Base-by-base conservation (phyloP, 1,140 invertebrate species). In the Hirudo medicinalis region DNA sequence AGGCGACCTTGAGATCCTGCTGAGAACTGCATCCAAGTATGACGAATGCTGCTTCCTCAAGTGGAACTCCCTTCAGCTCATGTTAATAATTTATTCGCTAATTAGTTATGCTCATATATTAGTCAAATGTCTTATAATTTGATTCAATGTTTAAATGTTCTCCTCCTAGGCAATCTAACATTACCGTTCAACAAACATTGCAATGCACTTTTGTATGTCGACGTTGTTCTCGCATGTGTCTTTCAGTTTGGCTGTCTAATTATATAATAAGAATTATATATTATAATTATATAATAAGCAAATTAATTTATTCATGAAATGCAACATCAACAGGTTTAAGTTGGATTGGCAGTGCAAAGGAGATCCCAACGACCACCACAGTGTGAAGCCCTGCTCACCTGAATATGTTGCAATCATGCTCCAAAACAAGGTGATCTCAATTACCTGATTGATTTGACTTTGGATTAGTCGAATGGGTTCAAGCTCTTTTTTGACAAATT, bases 1-100 rank as follows among this genome's bases (percentile, higher is more conserved):
- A 78, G 91, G 91, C 17, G 89, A 92, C 78, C 83, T 96, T 36
- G 86, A 89, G 76, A 85, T 95, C 67, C 95, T 90, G 77, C 91
- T 96, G 3, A 85, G 94, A 72, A 98, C 96, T 0, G 94, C 94
- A 0, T 97, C 93, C 67, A 97, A 98, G 81, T 99, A 99, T 83
- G 95, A 99, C 82, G 95, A 99, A 82, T 94, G 92, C 78, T 87
- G 90, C 70, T 84, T 97, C 60, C 22, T 63, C 57, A 63, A 63
- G 57, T 63, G 57, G 57, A 63, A 63, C 29, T 22, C 22, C 15
- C 57, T 63, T 22, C 57, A 63, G 57, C 57, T 63, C 22, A 63
- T 63, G 57, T 63, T 63, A 22, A 32, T 63, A 11, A 49, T 49
- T 49, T 13, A 49, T 49, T 49, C 13, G 15, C 11, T 17, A 15